Percentiles rank a stretch among this genome's conserved stretches.
Conservation (phyloP, 2,888 invertebrate species). For the Nesidiocoris tenuis region DNA sequence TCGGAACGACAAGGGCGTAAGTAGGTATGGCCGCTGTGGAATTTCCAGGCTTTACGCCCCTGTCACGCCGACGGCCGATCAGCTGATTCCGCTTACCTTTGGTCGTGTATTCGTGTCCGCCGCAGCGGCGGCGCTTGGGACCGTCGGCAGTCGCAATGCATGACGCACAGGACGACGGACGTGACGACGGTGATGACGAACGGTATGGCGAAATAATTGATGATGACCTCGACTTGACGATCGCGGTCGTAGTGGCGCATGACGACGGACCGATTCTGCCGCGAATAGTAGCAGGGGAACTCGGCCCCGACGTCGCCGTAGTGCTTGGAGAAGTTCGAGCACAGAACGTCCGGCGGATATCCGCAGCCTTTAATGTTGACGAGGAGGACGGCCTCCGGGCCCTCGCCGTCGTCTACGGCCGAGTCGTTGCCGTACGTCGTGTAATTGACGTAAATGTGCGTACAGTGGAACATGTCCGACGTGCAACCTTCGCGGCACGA, state of each 20-base stretch:
- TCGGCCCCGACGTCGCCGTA: constrained; percentile 69
- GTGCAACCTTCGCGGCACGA: constrained; percentile 80
- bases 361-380: constrained; percentile 84
- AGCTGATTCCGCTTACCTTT: too few relatives aligned
- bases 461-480: constrained; percentile 71
- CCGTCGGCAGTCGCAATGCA: constrained; percentile 75
- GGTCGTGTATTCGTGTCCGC: constrained; percentile 58
- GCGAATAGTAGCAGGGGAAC: constrained; percentile 69
- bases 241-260: constrained; percentile 80
- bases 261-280: constrained; percentile 78
- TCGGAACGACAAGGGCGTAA: too few relatives aligned
- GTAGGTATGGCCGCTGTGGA: too few relatives aligned
- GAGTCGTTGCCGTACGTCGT: constrained; percentile 49
- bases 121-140: constrained; percentile 50
- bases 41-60: too few relatives aligned
- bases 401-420: constrained; percentile 26
- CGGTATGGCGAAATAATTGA: constrained; percentile 80
- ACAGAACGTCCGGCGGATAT: constrained; percentile 74
- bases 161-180: constrained; percentile 78
- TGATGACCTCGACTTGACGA: constrained; percentile 77
- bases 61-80: too few relatives aligned
- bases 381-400: constrained; percentile 63
- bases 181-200: constrained; percentile 81
- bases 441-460: constrained; percentile 63
- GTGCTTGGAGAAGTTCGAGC: constrained; percentile 70